phyloP scores from a whole-genome alignment of 2,113 vertebrate genomes.

The Pluvialis apricaria region DNA sequence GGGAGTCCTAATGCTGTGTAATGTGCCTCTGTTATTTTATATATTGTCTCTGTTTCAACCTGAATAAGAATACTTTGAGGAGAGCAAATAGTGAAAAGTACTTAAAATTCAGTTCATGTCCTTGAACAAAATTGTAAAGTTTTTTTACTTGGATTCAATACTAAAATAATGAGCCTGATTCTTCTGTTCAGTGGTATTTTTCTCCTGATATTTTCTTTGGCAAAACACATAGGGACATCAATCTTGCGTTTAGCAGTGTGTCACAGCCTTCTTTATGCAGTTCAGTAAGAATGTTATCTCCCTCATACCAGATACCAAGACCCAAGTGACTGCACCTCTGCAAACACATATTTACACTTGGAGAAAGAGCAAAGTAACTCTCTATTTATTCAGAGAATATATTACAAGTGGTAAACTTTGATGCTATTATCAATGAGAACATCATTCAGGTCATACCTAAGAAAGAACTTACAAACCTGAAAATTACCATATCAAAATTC shows the following conservation, averaged over 20 bases:
- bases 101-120: background rate
- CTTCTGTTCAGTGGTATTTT: background rate
- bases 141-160: background rate
- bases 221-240: background rate
- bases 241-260: background rate
- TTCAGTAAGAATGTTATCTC: background rate
- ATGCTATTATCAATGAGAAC: background rate
- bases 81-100: background rate
- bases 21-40: background rate
- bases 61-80: background rate
- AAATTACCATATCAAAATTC: background rate
- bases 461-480: background rate
- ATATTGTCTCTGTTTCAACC: background rate
- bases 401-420: background rate
- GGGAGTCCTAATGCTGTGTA: background rate
- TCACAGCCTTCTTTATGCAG: background rate
- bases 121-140: background rate
- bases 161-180: background rate
- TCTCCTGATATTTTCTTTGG: background rate
- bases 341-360: background rate
- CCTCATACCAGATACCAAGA: background rate
- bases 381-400: background rate
- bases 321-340: background rate
- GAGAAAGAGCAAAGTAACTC: background rate
- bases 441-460: background rate